Evolutionary conservation across 2,888 invertebrate genomes (phyloP).

Genomic region (Alviniconcha strummeri): DNA sequence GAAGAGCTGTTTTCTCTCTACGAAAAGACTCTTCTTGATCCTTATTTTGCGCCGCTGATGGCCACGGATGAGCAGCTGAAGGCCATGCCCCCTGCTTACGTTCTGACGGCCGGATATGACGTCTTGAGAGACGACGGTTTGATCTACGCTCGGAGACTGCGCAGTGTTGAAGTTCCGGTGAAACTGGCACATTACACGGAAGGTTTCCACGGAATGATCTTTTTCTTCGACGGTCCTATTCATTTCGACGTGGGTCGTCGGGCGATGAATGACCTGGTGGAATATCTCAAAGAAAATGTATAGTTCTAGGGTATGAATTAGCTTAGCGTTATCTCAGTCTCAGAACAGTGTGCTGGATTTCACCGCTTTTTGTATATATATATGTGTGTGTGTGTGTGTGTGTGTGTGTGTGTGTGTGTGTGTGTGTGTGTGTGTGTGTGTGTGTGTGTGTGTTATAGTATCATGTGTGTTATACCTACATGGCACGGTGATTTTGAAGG

Average conservation of each 20-base stretch:
- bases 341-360: not conserved
- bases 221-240: conserved; percentile 57
- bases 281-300: conserved; percentile 49
- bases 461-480: not conserved
- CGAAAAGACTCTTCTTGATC: conserved; percentile 53
- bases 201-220: conserved; percentile 61
- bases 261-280: conserved; percentile 54
- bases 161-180: conserved; percentile 61
- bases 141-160: conserved; percentile 68
- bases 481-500: not conserved
- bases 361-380: no score
- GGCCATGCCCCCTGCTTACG: conserved; percentile 62
- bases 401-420: no score
- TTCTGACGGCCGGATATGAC: conserved; percentile 72
- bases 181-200: conserved; percentile 57
- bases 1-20: conserved; percentile 47
- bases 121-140: conserved; percentile 72
- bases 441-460: not conserved
- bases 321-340: no score
- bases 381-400: no score
- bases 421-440: not conserved
- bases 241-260: conserved; percentile 51
- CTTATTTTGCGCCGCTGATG: conserved; percentile 70
- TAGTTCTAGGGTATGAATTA: conserved; percentile 7
- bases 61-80: conserved; percentile 54